A percentile compares a stretch with the other conserved stretches of the same genome.
Evolutionary conservation across 1,140 invertebrate species (phyloP).

Genomic region (Argopecten irradians): DNA sequence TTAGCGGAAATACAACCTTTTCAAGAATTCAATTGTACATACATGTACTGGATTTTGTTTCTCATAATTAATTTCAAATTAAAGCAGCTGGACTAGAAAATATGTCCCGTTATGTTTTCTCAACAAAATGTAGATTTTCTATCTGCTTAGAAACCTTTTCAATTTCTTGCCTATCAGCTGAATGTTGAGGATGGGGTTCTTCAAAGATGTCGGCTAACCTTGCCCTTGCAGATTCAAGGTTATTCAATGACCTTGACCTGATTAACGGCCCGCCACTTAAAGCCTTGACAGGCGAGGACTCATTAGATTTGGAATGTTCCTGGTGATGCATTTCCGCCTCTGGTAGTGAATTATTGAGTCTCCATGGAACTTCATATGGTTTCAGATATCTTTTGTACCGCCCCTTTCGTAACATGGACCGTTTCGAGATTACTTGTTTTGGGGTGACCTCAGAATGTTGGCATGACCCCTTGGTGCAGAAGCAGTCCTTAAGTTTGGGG

Average conservation of each 20-base stretch:
- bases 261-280: conserved; percentile 39
- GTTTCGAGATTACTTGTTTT: conserved; percentile 28
- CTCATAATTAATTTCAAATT: conserved; percentile 12
- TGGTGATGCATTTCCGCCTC: conserved; percentile 49
- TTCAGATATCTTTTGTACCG: conserved; percentile 60
- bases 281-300: conserved; percentile 64
- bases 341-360: conserved; percentile 63
- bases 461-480: background rate
- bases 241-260: conserved; percentile 71
- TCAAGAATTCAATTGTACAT: too few species aligned
- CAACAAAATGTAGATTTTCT: conserved; percentile 64
- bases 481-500: conserved; percentile 3
- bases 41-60: background rate
- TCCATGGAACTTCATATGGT: conserved; percentile 72
- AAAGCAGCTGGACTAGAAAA: background rate
- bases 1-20: background rate
- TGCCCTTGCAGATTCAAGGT: conserved; percentile 66
- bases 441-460: background rate
- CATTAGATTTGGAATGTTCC: conserved; percentile 65
- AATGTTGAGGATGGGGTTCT: conserved; percentile 41
- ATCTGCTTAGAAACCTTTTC: conserved; percentile 66
- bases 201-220: conserved; percentile 57
- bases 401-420: conserved; percentile 49
- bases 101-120: conserved; percentile 26
- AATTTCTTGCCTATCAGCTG: conserved; percentile 59